Percentiles rank a stretch among this genome's conserved stretches.
These are phyloP conservation scores for Megaptera novaeangliae DNA, from an alignment of 2,113 vertebrate species.

Conservation along the genomic window DNA sequence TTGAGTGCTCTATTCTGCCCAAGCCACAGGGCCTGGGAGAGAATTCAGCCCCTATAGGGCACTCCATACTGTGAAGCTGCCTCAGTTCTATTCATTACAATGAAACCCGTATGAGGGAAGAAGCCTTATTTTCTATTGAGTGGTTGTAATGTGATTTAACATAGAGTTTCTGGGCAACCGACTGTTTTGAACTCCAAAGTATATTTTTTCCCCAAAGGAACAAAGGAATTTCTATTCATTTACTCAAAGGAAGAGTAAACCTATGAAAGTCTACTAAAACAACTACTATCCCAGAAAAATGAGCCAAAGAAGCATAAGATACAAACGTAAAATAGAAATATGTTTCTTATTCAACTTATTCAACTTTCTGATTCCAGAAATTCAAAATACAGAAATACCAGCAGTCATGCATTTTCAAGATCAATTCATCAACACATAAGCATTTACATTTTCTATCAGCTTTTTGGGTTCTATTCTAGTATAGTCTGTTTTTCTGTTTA, in stretches of 20 bases:
- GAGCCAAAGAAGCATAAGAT: not conserved
- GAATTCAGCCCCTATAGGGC: not conserved
- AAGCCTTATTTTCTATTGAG: conserved; percentile 33
- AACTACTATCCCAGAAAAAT: not conserved
- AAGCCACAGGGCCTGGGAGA: not conserved
- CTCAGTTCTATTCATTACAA: not conserved
- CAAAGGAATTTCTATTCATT: conserved; percentile 10
- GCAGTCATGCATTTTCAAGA: not conserved
- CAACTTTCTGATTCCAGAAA: not conserved
- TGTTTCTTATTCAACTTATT: not conserved
- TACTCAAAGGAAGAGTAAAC: conserved; percentile 40
- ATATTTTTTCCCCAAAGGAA: not conserved
- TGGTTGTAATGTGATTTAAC: conserved; percentile 21
- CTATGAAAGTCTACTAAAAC: conserved; percentile 14
- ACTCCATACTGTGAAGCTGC: not conserved
- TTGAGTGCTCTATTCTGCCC: not conserved
- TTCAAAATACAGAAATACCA: not conserved
- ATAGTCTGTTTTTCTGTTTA: not conserved
- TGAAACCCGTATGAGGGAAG: not conserved
- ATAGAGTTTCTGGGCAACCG: not conserved
- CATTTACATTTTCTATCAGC: not conserved
- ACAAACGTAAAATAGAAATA: not conserved
- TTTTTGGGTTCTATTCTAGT: not conserved
- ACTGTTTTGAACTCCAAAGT: conserved; percentile 32
- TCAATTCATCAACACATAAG: not conserved